Base-by-base conservation (phyloP, 2,888 invertebrate genomes). In the Caenorhabditis sinica region DNA sequence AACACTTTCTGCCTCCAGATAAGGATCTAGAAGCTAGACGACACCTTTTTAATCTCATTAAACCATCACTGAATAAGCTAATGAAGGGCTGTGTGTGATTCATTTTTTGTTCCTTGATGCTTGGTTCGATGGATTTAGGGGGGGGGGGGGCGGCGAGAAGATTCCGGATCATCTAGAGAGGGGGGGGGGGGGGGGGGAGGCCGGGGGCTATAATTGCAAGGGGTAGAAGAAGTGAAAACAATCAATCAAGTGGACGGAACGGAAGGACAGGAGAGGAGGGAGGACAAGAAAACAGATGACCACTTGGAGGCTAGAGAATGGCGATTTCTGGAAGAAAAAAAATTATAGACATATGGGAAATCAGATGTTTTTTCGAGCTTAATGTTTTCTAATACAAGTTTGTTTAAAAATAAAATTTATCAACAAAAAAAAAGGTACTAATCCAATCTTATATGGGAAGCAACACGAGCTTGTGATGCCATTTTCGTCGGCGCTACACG, bases 91-190 rank as follows among this genome's bases (percentile, higher is more conserved):
- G 36, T 36, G 40, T 40, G 43, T 51, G 23, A 51, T 1, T 51
- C 51, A n/a, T 30, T n/a, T 30, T 65, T 45, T 30, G 65, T n/a
- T 65, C 23, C 51, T 68, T 68, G 68, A 25, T 68, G 68, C 30
- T 68, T 68, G 68, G 68, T 68, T 68, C 23, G 68, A 33, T 68
- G 51, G 36, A 23, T n/a, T 5, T 28, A 20, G 30, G 17, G 5
- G 58, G 58, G 15, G 20, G 1, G 28, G 30, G 30, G 13, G 28
- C 15, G 30, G 8, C 28, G 45, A 40, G 15, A n/a, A n/a, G n/a
- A n/a, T 49, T 68, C 68, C 36, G 68, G 68, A 68, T 36, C 68
- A 68, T 53, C 11, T 68, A 15, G 49, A 63, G 20, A 9, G 56
- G 56, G 23, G 9, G 56, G n/a, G n/a, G n/a, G n/a, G n/a, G n/a